Evolutionary conservation across 2,888 invertebrate genomes (phyloP), one percentile per base, ranked within the genome.

Genomic region (Gari tellinella): DNA sequence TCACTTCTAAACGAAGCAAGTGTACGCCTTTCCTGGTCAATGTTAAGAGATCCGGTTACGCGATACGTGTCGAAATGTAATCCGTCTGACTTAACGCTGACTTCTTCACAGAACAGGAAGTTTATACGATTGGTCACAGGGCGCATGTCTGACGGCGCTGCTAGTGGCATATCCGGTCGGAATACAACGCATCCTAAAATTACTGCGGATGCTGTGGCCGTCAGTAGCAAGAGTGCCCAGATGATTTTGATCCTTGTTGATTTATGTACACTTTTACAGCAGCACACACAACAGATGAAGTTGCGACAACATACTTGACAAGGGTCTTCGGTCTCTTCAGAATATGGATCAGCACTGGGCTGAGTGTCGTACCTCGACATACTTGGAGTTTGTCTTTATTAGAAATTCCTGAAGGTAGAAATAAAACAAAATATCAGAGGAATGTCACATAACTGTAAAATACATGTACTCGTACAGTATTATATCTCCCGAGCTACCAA

Each of bases 31-130:
- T 41, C 17, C 3, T 12, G 8, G 23, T 72, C 68, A 19, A 64
- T 55, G 21, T 40, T 25, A 17, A 73, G 31, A 12, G 64, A 51
- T 10, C 69, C 69, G 2, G 23, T 21, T 8, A 69, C 52, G 2
- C 60, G 14, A 49, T 62, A 77, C 2, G 62, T 66, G 48, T 77
- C 72, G 17, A 77, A 69, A 17, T 52, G 26, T 2, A 69, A 23
- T 8, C 67, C 66, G 15, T 55, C 53, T 1, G 73, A 74, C n/a
- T 41, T 52, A 7, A 77, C 60, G 21, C 58, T 37, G 12, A 72
- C 69, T 31, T 57, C 69, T 43, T 65, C 77, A 52, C 77, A 77
- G 53, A 77, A 77, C 23, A 77, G 45, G 40, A 69, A 72, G 43
- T 73, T 49, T 8, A 77, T 51, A 38, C 73, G 61, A 10, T 72